Evolutionary conservation across 2,797 vertebrate genomes (phyloP).

Genomic region (Chiroxiphia lanceolata): DNA sequence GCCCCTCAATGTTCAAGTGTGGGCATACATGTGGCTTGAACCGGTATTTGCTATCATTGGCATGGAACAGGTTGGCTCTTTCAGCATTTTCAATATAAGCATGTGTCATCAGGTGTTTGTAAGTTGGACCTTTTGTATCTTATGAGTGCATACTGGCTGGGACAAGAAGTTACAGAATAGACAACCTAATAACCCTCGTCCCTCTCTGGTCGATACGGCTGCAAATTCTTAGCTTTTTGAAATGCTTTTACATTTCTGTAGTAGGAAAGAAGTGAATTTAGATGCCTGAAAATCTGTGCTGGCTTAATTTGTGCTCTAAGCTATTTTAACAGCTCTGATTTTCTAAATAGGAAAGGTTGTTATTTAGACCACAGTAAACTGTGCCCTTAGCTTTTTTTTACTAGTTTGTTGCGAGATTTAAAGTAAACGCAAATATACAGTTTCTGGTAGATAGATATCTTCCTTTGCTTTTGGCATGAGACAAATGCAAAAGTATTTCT

Average conservation of each 20-base stretch:
- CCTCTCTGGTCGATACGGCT: background rate
- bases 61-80: background rate
- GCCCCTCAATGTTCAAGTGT: background rate
- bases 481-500: background rate
- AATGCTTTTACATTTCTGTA: background rate
- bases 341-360: background rate
- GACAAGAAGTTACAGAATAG: conserved; percentile 7
- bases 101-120: conserved; percentile 24
- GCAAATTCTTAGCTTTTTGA: background rate
- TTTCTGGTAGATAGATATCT: background rate
- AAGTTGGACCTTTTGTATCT: background rate
- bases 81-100: background rate
- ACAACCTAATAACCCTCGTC: conserved; percentile 23
- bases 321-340: conserved; percentile 6
- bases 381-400: background rate
- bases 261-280: background rate
- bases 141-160: background rate
- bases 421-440: background rate
- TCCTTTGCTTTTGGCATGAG: background rate
- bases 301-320: background rate
- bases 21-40: conserved; percentile 14
- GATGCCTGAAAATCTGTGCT: background rate
- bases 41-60: background rate
- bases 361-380: background rate
- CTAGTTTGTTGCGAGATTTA: background rate